phyloP scores from a whole-genome alignment of 2,113 vertebrate species.

The Emydura subglobosa region DNA sequence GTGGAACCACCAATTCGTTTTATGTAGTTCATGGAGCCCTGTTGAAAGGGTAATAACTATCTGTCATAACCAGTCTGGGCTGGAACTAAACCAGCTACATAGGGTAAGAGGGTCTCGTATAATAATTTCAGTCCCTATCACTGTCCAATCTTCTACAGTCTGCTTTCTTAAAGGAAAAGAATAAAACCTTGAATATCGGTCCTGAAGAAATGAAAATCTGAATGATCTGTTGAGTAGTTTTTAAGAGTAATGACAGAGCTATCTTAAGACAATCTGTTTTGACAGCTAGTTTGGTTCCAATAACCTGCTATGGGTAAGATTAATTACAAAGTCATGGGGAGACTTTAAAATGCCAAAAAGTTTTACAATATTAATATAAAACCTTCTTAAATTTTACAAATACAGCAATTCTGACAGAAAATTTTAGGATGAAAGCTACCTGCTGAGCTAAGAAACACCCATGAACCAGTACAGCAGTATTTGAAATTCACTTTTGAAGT shows the following conservation, averaged over 20 bases:
- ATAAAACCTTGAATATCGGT: not conserved
- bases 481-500: constrained; percentile 61
- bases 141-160: not conserved
- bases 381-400: constrained; percentile 63
- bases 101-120: not conserved
- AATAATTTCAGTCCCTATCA: not conserved
- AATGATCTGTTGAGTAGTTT: constrained; percentile 20
- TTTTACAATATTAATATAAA: constrained; percentile 60
- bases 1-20: not conserved
- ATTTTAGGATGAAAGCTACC: constrained; percentile 65
- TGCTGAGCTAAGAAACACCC: constrained; percentile 48
- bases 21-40: not conserved
- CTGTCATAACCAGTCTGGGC: not conserved
- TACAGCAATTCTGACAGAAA: constrained; percentile 43
- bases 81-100: not conserved
- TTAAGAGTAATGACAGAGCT: constrained; percentile 32
- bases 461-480: constrained; percentile 43
- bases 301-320: constrained; percentile 41
- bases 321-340: constrained; percentile 46
- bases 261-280: constrained; percentile 54
- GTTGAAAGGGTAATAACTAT: not conserved
- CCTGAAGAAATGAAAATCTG: not conserved
- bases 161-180: not conserved
- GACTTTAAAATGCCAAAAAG: constrained; percentile 43
- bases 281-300: constrained; percentile 29